Base-by-base conservation (phyloP, 2,113 vertebrate species). In the Cryptotis parvus region DNA sequence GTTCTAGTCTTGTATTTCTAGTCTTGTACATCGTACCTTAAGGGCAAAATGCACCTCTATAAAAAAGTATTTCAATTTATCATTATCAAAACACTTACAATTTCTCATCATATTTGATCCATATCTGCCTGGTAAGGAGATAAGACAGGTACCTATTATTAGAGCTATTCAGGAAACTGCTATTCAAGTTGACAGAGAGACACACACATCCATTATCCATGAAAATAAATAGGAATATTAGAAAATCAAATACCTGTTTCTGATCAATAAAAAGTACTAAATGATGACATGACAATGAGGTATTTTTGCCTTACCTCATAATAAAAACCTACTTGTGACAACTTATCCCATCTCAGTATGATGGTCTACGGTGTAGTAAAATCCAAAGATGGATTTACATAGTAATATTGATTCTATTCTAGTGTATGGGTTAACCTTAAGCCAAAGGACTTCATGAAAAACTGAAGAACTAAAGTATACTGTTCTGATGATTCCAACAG, bases 311-410 rank as follows among this genome's bases (percentile, higher is more conserved):
- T 86, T 6, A 16, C 14, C 20, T 93, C 45, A 85, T 61, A 89
- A 93, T 65, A 75, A 93, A 68, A 55, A 83, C 6, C 18, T 85
- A 49, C n/a, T 82, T 92, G 37, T 79, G 82, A 86, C 90, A 88
- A 41, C 18, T 43, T 86, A 77, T 83, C 10, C 9, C 7, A 31
- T 61, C 52, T 18, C 45, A 80, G 43, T n/a, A 86, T n/a, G 27
- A 29, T 24, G 39, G n/a, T 45, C 0, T 39, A 91, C 58, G 3
- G 27, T 41, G 0, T 55, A 52, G 85, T 83, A 75, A 92, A 66
- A 74, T 72, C 15, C 70, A 14, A 81, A 43, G 15, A 79, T 11
- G 39, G 18, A 45, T 91, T 69, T 91, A 35, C 90, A 79, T 76
- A 33, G 35, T 4, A 66, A 31, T 61, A 10, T 37, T 68, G 31